Base-by-base conservation (phyloP, 64 coral and sea anemone genomes). In the Stichodactyla helianthus region DNA sequence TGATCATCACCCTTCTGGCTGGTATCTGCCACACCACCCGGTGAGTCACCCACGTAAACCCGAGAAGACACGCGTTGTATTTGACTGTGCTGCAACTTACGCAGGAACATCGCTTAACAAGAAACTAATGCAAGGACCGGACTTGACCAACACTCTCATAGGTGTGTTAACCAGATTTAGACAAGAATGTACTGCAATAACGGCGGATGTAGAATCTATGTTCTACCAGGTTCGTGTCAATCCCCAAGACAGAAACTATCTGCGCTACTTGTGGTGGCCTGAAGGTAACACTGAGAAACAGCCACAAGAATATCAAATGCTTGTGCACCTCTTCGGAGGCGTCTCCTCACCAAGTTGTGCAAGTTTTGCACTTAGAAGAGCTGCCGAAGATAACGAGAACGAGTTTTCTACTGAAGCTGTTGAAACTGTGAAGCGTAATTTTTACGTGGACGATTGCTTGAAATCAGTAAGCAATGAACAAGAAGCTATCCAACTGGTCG, bases 191-290 rank as follows among this genome's bases (percentile, higher is more conserved):
- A 22, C 81, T 8, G 90, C 90, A 77, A 5, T 95, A 12, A 83
- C 77, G 20, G 90, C 94, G 4, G 90, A 95, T 82, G 78, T 92
- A 74, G 83, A 95, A 19, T 87, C 51, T 1, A 95, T 92, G 91
- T 91, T 91, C 54, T 19, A 86, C 0, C 95, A 97, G 78, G 91
- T 93, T 0, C 87, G 79, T 13, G 91, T 89, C 2, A 81, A 62
- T 23, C 55, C 70, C 9, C 51, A 93, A 12, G 91, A 97, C 77
- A 26, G 71, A 23, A 88, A 97, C 74, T 61, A 88, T 2, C 64
- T 93, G 10, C 54, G 91, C 6, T 97, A 88, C 5, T 52, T 91
- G 57, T 93, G 88, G 95, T 97, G 95, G 91, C 51, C 89, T 5
- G 8, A 86, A 15, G 84, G 19, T 27, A 55, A 93, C 51, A 86